Percentiles rank a stretch among this genome's conserved stretches.
phyloP scores from a whole-genome alignment of 2,888 invertebrate species.

The Nebria brevicollis region DNA sequence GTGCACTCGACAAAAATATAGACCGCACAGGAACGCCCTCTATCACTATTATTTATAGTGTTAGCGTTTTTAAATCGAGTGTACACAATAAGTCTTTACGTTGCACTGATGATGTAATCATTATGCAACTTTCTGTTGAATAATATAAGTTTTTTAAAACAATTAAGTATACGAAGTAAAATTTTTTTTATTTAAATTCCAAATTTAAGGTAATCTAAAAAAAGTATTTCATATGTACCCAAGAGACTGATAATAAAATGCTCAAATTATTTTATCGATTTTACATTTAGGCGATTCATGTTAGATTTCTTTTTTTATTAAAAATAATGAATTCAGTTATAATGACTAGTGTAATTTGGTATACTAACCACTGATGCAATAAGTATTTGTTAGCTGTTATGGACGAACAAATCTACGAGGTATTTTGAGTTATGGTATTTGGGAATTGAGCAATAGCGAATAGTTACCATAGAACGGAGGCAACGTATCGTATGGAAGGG shows the following conservation, averaged over 20 bases:
- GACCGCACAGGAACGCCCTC: neutral
- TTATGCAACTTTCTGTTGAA: neutral
- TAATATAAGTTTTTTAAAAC: too few relatives aligned
- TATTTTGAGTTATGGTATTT: conserved; percentile 2
- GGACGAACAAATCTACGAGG: neutral
- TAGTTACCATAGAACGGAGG: neutral
- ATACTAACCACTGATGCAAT: neutral
- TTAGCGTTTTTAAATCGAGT: neutral
- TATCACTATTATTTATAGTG: neutral
- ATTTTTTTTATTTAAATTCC: too few relatives aligned
- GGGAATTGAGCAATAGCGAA: neutral
- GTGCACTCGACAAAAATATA: neutral
- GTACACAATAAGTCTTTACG: neutral
- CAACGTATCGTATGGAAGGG: conserved; percentile 13
- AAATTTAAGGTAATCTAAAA: too few relatives aligned
- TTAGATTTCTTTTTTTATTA: too few relatives aligned
- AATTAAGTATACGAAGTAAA: too few relatives aligned
- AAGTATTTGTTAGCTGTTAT: neutral
- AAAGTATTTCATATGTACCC: too few relatives aligned
- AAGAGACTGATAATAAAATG: too few relatives aligned
- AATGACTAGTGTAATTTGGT: neutral
- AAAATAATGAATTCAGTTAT: neutral
- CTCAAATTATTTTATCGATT: too few relatives aligned
- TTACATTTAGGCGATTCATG: too few relatives aligned
- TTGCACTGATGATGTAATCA: neutral